phyloP scores from a whole-genome alignment of 2,888 invertebrate genomes.

The Nomada fabriciana region DNA sequence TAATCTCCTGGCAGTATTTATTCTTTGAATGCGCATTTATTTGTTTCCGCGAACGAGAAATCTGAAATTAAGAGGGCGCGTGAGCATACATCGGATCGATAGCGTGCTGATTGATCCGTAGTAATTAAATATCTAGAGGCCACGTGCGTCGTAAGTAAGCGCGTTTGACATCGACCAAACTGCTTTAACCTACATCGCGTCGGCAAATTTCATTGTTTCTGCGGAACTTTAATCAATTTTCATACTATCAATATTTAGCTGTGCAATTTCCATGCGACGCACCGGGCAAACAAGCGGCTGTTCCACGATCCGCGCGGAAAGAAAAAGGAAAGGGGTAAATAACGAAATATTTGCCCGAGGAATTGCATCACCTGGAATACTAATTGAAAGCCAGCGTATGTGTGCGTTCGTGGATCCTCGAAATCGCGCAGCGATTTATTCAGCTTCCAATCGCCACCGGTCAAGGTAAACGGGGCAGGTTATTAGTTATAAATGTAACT shows the following conservation, averaged over 20 bases:
- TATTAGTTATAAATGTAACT: conserved; percentile 3
- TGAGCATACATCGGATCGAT: conserved; percentile 9
- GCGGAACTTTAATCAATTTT: conserved; percentile 42
- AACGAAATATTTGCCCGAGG: neutral
- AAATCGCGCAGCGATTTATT: neutral
- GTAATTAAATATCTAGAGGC: conserved; percentile 39
- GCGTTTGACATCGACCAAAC: conserved; percentile 16
- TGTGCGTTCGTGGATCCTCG: neutral
- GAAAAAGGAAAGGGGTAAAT: neutral
- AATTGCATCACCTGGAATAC: neutral
- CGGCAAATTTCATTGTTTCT: conserved; percentile 42
- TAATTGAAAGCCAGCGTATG: too few species aligned
- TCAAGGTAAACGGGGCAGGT: conserved; percentile 8
- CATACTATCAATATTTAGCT: conserved; percentile 42
- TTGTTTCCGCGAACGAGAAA: conserved; percentile 12
- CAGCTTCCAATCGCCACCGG: neutral
- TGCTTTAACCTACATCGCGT: conserved; percentile 21
- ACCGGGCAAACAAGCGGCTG: neutral
- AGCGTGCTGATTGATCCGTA: conserved; percentile 26
- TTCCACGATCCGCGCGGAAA: neutral
- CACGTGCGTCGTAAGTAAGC: conserved; percentile 9
- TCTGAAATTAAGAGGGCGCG: conserved; percentile 5
- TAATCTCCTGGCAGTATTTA: too few species aligned
- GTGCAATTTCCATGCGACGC: conserved; percentile 11
- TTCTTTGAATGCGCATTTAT: neutral